Base-by-base conservation (phyloP, 2,888 invertebrate genomes). In the Sphecodes monilicornis region DNA sequence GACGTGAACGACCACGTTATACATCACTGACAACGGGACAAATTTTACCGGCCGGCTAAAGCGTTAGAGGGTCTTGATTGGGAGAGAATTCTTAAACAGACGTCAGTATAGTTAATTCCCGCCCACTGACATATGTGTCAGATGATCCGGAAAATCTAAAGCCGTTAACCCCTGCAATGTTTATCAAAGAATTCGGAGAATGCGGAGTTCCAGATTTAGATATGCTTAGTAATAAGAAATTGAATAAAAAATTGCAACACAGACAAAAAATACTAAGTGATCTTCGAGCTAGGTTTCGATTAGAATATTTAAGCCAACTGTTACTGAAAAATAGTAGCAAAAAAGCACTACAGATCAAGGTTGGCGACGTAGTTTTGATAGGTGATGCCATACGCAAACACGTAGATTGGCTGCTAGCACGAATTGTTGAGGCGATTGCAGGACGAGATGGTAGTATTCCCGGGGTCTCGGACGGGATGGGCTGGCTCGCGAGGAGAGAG, bases 61-160 rank as follows among this genome's bases (percentile, higher is more conserved):
- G n/a, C n/a, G n/a, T n/a, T n/a, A n/a, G n/a, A n/a, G n/a, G n/a
- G n/a, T n/a, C n/a, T n/a, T n/a, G n/a, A n/a, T n/a, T n/a, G n/a
- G n/a, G n/a, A n/a, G n/a, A n/a, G n/a, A n/a, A n/a, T n/a, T n/a
- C n/a, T n/a, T n/a, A n/a, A n/a, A n/a, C n/a, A n/a, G n/a, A n/a
- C n/a, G n/a, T n/a, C n/a, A n/a, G n/a, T n/a, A n/a, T n/a, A n/a
- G n/a, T n/a, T n/a, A n/a, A n/a, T n/a, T n/a, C n/a, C n/a, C n/a
- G n/a, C n/a, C n/a, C 94, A 8, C 78, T 94, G 8, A 93, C 92
- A 13, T 92, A 91, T 43, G 26, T 90, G 8, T 86, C 83, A 6
- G 81, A 84, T 11, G 78, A 84, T 66, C 72, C 86, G 32, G 71
- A 90, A 3, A 90, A 92, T 66, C 69, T 90, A n/a, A 80, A 39